These are phyloP conservation scores for Meandrina meandrites DNA, from an alignment of 92 coral and sea anemone species.

Conservation along the genomic window DNA sequence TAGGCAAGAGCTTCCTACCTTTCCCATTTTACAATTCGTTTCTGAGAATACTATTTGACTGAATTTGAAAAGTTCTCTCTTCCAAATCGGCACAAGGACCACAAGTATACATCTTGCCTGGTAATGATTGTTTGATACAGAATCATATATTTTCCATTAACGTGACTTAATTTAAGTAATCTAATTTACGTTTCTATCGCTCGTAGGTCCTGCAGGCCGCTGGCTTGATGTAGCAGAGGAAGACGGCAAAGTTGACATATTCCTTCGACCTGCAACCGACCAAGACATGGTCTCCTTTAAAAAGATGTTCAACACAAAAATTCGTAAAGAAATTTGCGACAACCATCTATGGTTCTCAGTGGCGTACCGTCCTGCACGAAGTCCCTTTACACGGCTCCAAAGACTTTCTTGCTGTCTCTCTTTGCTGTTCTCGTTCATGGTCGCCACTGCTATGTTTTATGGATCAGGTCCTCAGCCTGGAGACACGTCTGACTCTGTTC, in stretches of 20 bases:
- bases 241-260: constrained; percentile 59
- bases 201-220: constrained; percentile 32
- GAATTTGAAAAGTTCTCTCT: too few relatives aligned
- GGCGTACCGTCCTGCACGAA: constrained; percentile 67
- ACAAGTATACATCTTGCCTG: not conserved
- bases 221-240: constrained; percentile 80
- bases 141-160: not conserved
- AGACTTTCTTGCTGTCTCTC: constrained; percentile 78
- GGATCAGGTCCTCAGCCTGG: constrained; percentile 72
- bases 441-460: constrained; percentile 83
- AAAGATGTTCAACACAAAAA: constrained; percentile 55
- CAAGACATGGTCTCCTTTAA: constrained; percentile 68
- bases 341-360: constrained; percentile 81
- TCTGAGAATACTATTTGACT: too few relatives aligned
- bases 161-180: not conserved
- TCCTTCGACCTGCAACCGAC: constrained; percentile 50
- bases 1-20: too few relatives aligned
- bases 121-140: not conserved
- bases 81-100: not conserved
- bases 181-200: not conserved
- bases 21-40: too few relatives aligned
- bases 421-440: constrained; percentile 70
- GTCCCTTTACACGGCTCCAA: constrained; percentile 77
- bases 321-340: constrained; percentile 66
- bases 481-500: constrained; percentile 51